These are phyloP conservation scores for Conops quadrifasciatus DNA, from an alignment of 2,888 invertebrate genomes.

Conservation along the genomic window DNA sequence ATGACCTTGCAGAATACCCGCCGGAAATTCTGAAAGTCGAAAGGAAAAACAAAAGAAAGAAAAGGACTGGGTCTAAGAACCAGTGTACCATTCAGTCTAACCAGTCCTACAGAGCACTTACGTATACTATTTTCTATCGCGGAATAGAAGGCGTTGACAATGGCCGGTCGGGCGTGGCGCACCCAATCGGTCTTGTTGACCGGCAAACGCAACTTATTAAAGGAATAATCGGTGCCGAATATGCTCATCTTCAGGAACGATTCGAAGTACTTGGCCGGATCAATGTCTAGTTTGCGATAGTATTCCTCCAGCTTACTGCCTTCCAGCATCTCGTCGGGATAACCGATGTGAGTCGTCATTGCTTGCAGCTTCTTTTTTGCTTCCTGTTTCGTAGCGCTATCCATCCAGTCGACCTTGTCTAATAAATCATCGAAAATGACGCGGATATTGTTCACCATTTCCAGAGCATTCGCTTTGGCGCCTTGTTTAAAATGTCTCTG, in stretches of 20 bases:
- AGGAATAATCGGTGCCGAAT: slow-evolving; percentile 82
- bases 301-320: slow-evolving; percentile 81
- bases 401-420: slow-evolving; percentile 91
- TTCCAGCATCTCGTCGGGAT: slow-evolving; percentile 88
- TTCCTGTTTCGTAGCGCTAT: slow-evolving; percentile 77
- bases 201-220: slow-evolving; percentile 78
- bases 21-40: not conserved
- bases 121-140: slow-evolving; percentile 88
- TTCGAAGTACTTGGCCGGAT: slow-evolving; percentile 75
- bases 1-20: not conserved
- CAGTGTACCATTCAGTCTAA: not conserved
- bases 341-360: slow-evolving; percentile 91
- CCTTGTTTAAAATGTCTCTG: slow-evolving; percentile 86
- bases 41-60: not conserved
- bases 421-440: slow-evolving; percentile 83
- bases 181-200: slow-evolving; percentile 89
- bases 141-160: slow-evolving; percentile 88
- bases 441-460: slow-evolving; percentile 88
- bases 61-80: not conserved
- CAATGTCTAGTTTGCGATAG: slow-evolving; percentile 79
- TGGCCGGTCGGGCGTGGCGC: slow-evolving; percentile 82
- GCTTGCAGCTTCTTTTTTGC: slow-evolving; percentile 82
- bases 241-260: slow-evolving; percentile 80
- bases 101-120: slow-evolving; percentile 66
- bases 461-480: slow-evolving; percentile 82